Percentiles rank a stretch among this genome's conserved stretches.
Conservation (phyloP, 2,797 vertebrate genomes). For the Loriculus beryllinus region DNA sequence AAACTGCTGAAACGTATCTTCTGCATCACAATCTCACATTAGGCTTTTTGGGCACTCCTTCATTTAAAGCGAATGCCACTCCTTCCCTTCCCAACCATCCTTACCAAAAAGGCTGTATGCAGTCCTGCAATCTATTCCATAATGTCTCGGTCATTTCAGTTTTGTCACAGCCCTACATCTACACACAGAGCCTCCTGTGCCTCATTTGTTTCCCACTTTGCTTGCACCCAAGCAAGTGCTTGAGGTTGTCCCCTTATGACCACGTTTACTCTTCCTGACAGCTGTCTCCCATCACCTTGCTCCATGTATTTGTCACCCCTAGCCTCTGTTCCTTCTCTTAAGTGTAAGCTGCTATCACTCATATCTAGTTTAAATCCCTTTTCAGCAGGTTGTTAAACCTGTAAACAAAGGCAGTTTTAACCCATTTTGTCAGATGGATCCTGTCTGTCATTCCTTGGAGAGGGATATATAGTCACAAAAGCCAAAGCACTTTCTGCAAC, state of each 20-base stretch:
- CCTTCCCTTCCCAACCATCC: background rate
- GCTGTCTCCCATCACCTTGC: background rate
- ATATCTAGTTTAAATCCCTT: background rate
- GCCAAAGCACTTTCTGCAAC: background rate
- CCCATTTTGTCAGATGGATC: background rate
- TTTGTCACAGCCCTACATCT: background rate
- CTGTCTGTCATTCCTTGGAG: background rate
- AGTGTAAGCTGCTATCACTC: background rate
- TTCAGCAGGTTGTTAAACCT: background rate
- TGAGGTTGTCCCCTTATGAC: background rate
- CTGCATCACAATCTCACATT: background rate
- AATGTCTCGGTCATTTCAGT: background rate
- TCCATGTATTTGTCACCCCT: background rate
- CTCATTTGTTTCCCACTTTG: background rate
- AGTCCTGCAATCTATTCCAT: rapidly evolving
- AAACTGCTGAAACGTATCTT: background rate
- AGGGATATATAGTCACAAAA: background rate
- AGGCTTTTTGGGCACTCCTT: background rate
- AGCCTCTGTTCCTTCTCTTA: background rate
- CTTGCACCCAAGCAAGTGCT: rapidly evolving
- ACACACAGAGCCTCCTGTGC: rapidly evolving
- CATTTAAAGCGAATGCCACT: background rate
- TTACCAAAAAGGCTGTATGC: background rate
- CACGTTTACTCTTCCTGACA: background rate
- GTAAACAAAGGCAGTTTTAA: background rate